Evolutionary conservation across 2,113 vertebrate species (phyloP).

Genomic region (Poecile atricapillus): DNA sequence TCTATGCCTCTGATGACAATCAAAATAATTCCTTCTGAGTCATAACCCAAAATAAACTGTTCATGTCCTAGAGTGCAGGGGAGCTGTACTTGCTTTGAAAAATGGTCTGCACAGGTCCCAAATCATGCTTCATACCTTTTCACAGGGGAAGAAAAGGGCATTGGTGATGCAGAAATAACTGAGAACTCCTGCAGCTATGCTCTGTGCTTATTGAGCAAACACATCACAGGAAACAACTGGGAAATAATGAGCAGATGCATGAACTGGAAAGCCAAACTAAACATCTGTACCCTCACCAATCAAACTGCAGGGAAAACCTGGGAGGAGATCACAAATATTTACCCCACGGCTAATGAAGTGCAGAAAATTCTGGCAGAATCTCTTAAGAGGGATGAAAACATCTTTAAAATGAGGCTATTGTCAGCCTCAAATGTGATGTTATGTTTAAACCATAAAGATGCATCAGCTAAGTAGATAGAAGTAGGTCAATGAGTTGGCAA

Average conservation of each 20-base stretch:
- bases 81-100: neutral
- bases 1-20: neutral
- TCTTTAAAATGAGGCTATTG: neutral
- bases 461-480: neutral
- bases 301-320: neutral
- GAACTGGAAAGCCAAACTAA: neutral
- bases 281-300: neutral
- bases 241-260: neutral
- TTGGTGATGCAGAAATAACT: neutral
- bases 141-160: neutral
- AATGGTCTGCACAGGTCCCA: too few relatives aligned
- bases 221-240: neutral
- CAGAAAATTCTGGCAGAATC: neutral
- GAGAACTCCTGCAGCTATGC: neutral
- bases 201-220: neutral
- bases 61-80: accelerated
- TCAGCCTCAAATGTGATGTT: neutral
- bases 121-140: neutral
- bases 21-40: neutral
- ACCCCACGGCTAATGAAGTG: neutral
- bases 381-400: neutral
- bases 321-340: neutral
- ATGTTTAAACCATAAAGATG: neutral
- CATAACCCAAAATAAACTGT: neutral
- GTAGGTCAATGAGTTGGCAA: neutral